A percentile compares a stretch with the other conserved stretches of the same genome.
phyloP scores from a whole-genome alignment of 2,797 vertebrate species.

The Pangasius mekongensis region DNA sequence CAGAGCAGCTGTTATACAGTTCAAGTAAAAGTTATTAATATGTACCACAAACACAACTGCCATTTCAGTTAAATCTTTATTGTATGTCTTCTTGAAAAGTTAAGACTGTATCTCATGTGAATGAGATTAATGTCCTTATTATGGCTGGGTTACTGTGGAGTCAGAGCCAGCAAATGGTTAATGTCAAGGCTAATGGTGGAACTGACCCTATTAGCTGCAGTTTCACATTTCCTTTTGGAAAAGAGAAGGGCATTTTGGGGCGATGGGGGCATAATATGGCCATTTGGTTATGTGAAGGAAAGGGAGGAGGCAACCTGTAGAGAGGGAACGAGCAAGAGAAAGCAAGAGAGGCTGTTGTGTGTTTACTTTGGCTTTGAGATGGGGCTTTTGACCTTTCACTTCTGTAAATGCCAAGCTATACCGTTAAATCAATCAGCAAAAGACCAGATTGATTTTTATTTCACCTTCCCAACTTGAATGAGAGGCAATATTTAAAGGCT shows the following conservation, averaged over 20 bases:
- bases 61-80: constrained; percentile 25
- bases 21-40: constrained; percentile 29
- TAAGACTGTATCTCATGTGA: constrained; percentile 30
- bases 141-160: constrained; percentile 36
- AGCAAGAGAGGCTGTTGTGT: constrained; percentile 55
- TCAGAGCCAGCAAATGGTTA: constrained; percentile 45
- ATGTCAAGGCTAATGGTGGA: constrained; percentile 50
- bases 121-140: constrained; percentile 42
- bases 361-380: constrained; percentile 62
- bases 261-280: constrained; percentile 32
- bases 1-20: constrained; percentile 6
- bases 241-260: constrained; percentile 37
- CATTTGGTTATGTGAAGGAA: constrained; percentile 56
- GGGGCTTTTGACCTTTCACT: constrained; percentile 67
- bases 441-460: constrained; percentile 51
- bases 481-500: constrained; percentile 29
- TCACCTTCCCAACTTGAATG: constrained; percentile 26
- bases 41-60: neutral
- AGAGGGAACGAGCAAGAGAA: constrained; percentile 18
- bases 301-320: constrained; percentile 47
- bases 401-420: constrained; percentile 61
- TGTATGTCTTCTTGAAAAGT: constrained; percentile 18
- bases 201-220: constrained; percentile 50
- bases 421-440: constrained; percentile 61
- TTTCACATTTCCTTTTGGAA: constrained; percentile 44